These are phyloP conservation scores for Columba janthina DNA, from an alignment of 2,113 vertebrate genomes.

Conservation along the genomic window DNA sequence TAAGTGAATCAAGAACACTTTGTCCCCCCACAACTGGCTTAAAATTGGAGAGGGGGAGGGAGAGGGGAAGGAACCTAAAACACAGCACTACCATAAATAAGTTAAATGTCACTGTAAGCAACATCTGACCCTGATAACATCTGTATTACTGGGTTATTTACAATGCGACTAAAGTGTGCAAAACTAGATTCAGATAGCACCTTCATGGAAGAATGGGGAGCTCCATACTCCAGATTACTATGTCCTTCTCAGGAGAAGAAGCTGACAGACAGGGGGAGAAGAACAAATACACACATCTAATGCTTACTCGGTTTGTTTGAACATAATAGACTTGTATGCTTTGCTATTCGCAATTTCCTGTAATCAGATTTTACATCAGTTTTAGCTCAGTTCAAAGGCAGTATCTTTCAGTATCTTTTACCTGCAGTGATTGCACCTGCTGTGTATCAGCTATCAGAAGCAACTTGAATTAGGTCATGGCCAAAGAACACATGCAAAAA, in stretches of 20 bases:
- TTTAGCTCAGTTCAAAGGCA: not conserved
- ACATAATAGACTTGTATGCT: not conserved
- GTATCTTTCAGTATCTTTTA: not conserved
- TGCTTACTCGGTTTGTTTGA: not conserved
- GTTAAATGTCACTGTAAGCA: not conserved
- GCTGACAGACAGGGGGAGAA: not conserved
- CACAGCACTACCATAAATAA: not conserved
- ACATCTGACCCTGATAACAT: not conserved
- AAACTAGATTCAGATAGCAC: not conserved
- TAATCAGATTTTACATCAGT: not conserved
- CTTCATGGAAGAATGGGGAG: not conserved
- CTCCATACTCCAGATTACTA: not conserved
- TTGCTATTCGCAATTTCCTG: not conserved
- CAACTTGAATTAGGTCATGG: not conserved
- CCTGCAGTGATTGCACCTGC: not conserved
- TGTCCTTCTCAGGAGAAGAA: not conserved
- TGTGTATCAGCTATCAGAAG: not conserved
- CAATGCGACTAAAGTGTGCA: not conserved
- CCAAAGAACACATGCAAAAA: not conserved
- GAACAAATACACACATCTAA: not conserved
- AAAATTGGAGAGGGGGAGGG: not conserved
- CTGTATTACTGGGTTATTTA: not conserved
- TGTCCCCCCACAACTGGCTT: not conserved
- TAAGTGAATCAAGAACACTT: not conserved
- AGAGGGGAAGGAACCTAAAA: not conserved